Evolutionary conservation across 2,797 vertebrate species (phyloP), one percentile per base, ranked within the genome.

Genomic region (Anguilla anguilla): DNA sequence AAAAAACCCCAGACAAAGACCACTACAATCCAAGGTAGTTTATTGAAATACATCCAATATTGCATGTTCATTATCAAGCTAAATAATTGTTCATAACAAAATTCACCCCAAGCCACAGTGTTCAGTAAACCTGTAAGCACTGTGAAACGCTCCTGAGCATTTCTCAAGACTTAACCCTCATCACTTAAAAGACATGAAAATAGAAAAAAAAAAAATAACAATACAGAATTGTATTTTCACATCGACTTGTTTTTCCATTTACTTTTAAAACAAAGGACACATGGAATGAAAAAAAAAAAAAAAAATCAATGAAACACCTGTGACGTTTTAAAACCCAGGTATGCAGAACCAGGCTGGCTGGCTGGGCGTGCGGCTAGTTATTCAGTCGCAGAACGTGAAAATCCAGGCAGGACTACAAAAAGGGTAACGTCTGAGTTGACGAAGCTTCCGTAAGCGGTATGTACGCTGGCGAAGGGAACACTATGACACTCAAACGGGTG

Each of bases 271-370:
- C 89, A 90, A 90, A 85, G 7, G 39, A 89, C 77, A 79, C 88
- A 53, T 88, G 19, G 91, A 90, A 90, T 88, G 90, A 87, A 91
- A 89, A 90, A 92, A 91, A 79, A 87, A 91, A 89, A 90, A 91
- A 91, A 77, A 88, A 81, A 67, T 85, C 82, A 91, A 91, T 91
- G 86, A 85, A 91, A 91, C 91, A 83, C 89, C 89, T n/a, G 90
- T 79, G 22, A 84, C 67, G 69, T 67, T 46, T 77, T 86, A 84
- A 88, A 87, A 89, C 43, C 79, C 61, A 53, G 85, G 85, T 79
- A 59, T 28, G 28, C 51, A 77, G 43, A 49, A 88, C 87, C 86
- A 88, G 84, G 59, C 83, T 59, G 77, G 53, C 55, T 57, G 10
- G 79, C 46, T 53, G 61, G 61, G 69, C 57, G 67, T 74, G 17